A percentile compares a stretch with the other conserved stretches of the same genome.
These are phyloP conservation scores for Pandemis cinnamomeana DNA, from an alignment of 2,888 invertebrate species.

Conservation along the genomic window DNA sequence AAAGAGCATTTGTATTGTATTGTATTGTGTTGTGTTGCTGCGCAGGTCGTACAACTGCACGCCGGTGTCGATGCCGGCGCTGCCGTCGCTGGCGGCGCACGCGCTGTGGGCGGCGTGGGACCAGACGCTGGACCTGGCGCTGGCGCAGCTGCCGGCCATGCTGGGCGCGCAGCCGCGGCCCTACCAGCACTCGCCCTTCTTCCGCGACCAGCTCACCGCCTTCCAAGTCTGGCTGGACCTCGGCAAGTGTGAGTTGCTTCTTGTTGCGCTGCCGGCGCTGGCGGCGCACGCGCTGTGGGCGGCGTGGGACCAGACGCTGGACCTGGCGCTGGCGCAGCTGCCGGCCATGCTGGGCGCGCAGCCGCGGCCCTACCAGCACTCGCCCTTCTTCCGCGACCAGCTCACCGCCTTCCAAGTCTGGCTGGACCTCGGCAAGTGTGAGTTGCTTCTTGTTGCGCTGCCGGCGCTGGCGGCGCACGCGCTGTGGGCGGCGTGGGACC, in stretches of 20 bases:
- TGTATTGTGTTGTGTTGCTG: background rate
- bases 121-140: conserved; percentile 96
- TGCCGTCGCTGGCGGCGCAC: conserved; percentile 96
- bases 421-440: conserved; percentile 89
- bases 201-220: conserved; percentile 98
- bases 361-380: conserved; percentile 84
- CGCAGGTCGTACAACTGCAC: conserved; percentile 95
- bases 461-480: conserved; percentile 96
- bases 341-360: conserved; percentile 88
- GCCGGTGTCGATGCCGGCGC: conserved; percentile 95
- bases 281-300: conserved; percentile 97
- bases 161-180: conserved; percentile 73
- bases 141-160: conserved; percentile 94
- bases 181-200: conserved; percentile 94
- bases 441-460: conserved; percentile 77
- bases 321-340: conserved; percentile 96
- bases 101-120: conserved; percentile 99
- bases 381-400: conserved; percentile 98
- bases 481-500: conserved; percentile 99
- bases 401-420: conserved; percentile 98
- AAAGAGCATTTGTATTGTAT: too few relatives aligned
- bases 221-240: conserved; percentile 97
- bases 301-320: conserved; percentile 99
- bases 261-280: conserved; percentile 91
- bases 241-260: conserved; percentile 73